Conservation (phyloP, 2,888 invertebrate species). For the Helobdella robusta region DNA sequence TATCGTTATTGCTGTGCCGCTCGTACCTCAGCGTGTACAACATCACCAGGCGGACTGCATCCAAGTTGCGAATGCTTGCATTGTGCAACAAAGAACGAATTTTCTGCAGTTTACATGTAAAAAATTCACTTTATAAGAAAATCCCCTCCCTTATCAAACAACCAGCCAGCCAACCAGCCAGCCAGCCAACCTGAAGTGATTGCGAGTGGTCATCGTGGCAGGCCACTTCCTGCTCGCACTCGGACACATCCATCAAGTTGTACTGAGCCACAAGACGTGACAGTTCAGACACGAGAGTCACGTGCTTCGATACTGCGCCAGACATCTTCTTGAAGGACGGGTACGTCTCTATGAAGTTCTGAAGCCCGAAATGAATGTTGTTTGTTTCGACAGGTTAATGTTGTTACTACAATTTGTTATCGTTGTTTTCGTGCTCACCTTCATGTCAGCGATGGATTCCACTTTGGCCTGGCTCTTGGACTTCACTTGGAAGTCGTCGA, state of each 20-base stretch:
- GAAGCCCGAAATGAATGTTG: not conserved
- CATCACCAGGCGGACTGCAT: conserved; percentile 77
- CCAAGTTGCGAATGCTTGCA: conserved; percentile 64
- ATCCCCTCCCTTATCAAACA: no score
- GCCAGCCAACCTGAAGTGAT: conserved; percentile 54
- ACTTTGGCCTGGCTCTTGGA: conserved; percentile 91
- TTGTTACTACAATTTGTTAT: not conserved
- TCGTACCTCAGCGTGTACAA: conserved; percentile 88
- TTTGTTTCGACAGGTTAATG: not conserved
- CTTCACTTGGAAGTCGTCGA: conserved; percentile 91
- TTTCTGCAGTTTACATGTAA: conserved; percentile 57
- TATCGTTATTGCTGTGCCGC: conserved; percentile 69
- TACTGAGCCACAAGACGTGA: conserved; percentile 66
- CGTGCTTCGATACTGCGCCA: conserved; percentile 85
- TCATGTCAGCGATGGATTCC: conserved; percentile 97
- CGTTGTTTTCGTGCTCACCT: conserved; percentile 50
- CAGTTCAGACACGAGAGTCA: conserved; percentile 88
- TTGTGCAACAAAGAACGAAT: conserved; percentile 69
- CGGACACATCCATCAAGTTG: conserved; percentile 67
- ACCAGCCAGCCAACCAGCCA: no score
- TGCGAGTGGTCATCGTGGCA: conserved; percentile 59
- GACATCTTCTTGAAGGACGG: conserved; percentile 77
- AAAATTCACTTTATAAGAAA: no score
- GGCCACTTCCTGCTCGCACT: conserved; percentile 54
- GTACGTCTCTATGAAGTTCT: conserved; percentile 87